phyloP scores from a whole-genome alignment of 1,140 invertebrate genomes.

The Zaprionus nigranus region DNA sequence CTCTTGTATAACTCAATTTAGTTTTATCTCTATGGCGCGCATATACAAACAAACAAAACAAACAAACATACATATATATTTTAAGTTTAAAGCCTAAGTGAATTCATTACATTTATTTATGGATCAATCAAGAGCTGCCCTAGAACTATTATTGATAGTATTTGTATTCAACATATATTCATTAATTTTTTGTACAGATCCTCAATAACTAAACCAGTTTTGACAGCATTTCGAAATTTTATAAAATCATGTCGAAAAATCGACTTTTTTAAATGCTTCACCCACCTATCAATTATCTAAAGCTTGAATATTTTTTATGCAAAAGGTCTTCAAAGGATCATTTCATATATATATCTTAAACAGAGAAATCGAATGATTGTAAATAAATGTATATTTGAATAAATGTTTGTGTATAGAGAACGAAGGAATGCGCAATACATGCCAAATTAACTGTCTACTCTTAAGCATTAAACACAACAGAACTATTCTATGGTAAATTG shows the following conservation, averaged over 20 bases:
- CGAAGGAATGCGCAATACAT: constrained; percentile 73
- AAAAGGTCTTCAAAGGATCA: constrained; percentile 47
- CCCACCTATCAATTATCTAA: constrained; percentile 18
- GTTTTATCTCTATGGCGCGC: constrained; percentile 59
- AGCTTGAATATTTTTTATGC: constrained; percentile 33
- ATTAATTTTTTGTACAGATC: constrained; percentile 18
- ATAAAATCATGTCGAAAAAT: constrained; percentile 18
- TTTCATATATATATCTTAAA: constrained; percentile 18
- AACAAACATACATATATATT: constrained; percentile 31
- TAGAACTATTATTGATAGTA: constrained; percentile 49
- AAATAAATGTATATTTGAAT: constrained; percentile 62
- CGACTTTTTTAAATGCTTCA: constrained; percentile 17
- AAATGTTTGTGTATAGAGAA: constrained; percentile 51
- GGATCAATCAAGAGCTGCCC: constrained; percentile 52
- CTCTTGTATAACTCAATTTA: constrained; percentile 71
- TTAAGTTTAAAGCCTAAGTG: constrained; percentile 46
- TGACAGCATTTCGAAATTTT: constrained; percentile 36
- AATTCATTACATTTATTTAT: constrained; percentile 37
- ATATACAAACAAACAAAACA: constrained; percentile 44
- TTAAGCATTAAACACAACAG: constrained; percentile 67
- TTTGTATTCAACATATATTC: constrained; percentile 36
- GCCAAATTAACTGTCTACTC: constrained; percentile 79
- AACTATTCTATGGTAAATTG: constrained; percentile 50
- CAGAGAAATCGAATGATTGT: constrained; percentile 56
- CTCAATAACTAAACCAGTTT: constrained; percentile 45